These are phyloP conservation scores for Callyntrura sp. DNA, from an alignment of 2,888 invertebrate species.

Conservation along the genomic window DNA sequence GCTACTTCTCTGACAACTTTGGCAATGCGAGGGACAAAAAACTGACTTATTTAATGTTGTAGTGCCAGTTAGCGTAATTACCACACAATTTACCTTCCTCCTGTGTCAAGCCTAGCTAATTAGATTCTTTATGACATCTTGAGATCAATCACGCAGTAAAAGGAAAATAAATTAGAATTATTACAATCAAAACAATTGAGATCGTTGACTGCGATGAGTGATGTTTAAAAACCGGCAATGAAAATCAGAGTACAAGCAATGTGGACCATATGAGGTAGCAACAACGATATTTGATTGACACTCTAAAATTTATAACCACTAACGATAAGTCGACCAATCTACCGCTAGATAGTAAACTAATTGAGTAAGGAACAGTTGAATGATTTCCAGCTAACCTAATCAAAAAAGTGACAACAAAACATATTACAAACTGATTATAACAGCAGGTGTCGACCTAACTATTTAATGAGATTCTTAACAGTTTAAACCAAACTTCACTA, in stretches of 20 bases:
- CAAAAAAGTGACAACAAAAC: slow-evolving; percentile 55
- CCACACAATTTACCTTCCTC: too few relatives aligned
- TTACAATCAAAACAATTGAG: neutral
- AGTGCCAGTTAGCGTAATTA: too few relatives aligned
- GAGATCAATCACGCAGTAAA: too few relatives aligned
- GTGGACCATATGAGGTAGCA: neutral
- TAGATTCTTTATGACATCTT: too few relatives aligned
- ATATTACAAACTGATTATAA: slow-evolving; percentile 16
- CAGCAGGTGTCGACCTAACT: neutral
- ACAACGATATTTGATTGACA: slow-evolving; percentile 53
- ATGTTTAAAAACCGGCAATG: neutral
- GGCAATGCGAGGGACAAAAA: too few relatives aligned
- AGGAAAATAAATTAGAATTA: too few relatives aligned
- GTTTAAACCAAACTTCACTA: neutral
- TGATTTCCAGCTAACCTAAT: slow-evolving; percentile 63
- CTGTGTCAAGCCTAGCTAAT: too few relatives aligned
- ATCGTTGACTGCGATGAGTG: too few relatives aligned
- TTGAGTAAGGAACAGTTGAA: slow-evolving; percentile 57
- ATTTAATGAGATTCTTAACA: slow-evolving; percentile 7
- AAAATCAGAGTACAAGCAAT: neutral
- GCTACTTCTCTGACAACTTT: too few relatives aligned
- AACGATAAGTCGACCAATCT: slow-evolving; percentile 68
- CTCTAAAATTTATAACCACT: slow-evolving; percentile 51
- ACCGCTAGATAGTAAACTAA: slow-evolving; percentile 51
- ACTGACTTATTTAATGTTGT: too few relatives aligned